Conservation (phyloP, 1,140 invertebrate genomes). For the Drosophila triauraria region DNA sequence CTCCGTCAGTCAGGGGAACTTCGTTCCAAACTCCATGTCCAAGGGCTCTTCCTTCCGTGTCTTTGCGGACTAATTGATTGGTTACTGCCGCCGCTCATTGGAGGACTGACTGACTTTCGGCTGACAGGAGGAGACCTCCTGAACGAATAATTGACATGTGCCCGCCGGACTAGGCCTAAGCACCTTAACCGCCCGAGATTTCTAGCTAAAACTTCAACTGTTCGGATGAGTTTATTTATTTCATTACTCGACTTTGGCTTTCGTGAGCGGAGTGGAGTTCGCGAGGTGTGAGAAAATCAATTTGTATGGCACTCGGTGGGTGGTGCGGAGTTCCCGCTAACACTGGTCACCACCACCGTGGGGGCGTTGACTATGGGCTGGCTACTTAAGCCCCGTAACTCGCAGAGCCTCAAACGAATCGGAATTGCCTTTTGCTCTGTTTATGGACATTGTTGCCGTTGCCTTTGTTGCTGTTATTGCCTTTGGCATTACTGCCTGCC, state of each 20-base stretch:
- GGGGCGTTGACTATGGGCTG: conserved; percentile 31
- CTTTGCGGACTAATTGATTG: conserved; percentile 46
- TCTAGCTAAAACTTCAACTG: conserved; percentile 31
- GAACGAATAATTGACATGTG: conserved; percentile 64
- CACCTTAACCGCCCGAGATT: conserved; percentile 17
- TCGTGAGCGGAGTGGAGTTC: background rate
- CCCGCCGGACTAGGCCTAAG: conserved; percentile 8
- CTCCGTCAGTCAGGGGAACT: conserved; percentile 7
- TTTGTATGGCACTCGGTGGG: conserved; percentile 50
- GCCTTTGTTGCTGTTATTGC: conserved; percentile 30
- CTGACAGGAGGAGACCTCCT: conserved; percentile 22
- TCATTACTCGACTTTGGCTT: conserved; percentile 51
- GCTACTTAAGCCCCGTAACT: conserved; percentile 53
- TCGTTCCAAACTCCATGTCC: conserved; percentile 1
- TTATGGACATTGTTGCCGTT: conserved; percentile 52
- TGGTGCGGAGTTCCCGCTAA: conserved; percentile 32
- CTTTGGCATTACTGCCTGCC: background rate
- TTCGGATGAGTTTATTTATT: conserved; percentile 66
- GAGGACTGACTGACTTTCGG: conserved; percentile 27
- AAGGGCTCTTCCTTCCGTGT: background rate
- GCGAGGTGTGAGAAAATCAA: conserved; percentile 72
- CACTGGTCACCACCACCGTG: conserved; percentile 27
- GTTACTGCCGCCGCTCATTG: conserved; percentile 1
- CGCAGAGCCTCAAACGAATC: conserved; percentile 54
- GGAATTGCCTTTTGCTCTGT: conserved; percentile 59